A percentile compares a stretch with the other conserved stretches of the same genome.
phyloP scores from a whole-genome alignment of 2,113 vertebrate genomes.

The Colossoma macropomum region DNA sequence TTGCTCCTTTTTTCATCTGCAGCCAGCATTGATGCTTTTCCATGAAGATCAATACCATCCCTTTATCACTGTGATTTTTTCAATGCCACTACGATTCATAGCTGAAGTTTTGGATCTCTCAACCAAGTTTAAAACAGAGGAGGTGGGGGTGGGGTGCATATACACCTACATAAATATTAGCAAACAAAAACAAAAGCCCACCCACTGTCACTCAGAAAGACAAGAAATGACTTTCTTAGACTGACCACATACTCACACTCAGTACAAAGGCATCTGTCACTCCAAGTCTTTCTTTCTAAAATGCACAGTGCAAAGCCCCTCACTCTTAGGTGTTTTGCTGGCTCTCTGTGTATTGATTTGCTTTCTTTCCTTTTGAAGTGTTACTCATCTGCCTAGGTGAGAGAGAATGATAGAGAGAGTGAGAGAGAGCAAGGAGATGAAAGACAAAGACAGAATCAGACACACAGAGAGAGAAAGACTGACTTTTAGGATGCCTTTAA shows the following conservation, averaged over 20 bases:
- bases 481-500: background rate
- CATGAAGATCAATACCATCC: background rate
- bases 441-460: background rate
- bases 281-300: background rate
- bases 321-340: background rate
- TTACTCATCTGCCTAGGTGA: slow-evolving; percentile 26
- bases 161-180: background rate
- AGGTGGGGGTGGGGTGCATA: too few species aligned
- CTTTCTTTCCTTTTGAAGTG: slow-evolving; percentile 43
- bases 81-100: background rate
- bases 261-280: slow-evolving; percentile 8
- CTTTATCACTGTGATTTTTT: background rate
- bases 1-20: slow-evolving; percentile 39
- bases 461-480: background rate
- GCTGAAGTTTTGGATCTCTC: background rate
- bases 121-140: background rate
- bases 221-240: background rate
- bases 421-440: background rate
- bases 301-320: slow-evolving; percentile 4
- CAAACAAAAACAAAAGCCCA: background rate
- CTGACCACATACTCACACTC: background rate
- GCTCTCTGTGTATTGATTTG: slow-evolving; percentile 38
- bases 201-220: background rate
- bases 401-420: slow-evolving; percentile 9
- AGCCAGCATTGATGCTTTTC: slow-evolving; percentile 4